These are phyloP conservation scores for Gopherus evgoodei DNA, from an alignment of 2,113 vertebrate species.

Conservation along the genomic window DNA sequence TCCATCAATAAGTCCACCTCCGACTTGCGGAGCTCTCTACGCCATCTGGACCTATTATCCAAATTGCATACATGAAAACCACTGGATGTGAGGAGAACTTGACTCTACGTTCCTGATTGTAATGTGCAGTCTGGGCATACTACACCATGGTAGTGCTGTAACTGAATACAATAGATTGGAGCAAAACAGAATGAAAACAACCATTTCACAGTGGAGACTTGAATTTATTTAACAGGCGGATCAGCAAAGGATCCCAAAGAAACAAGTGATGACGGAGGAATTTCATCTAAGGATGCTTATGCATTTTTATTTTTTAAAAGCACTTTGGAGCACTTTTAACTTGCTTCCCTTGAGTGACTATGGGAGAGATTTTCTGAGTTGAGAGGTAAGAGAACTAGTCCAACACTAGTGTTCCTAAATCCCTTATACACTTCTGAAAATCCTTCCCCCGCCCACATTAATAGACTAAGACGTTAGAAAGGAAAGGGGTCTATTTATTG, in stretches of 20 bases:
- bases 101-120: not conserved
- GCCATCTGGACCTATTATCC: not conserved
- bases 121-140: fast-evolving
- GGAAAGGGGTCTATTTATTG: not conserved
- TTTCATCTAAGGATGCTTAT: not conserved
- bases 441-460: not conserved
- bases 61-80: not conserved
- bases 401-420: not conserved
- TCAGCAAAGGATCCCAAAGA: not conserved
- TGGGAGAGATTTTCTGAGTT: not conserved
- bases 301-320: not conserved
- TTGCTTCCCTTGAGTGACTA: not conserved
- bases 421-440: not conserved
- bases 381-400: not conserved
- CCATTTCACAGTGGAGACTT: not conserved
- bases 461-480: not conserved
- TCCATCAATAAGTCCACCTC: not conserved
- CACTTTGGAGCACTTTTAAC: not conserved
- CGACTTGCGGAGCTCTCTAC: not conserved
- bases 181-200: not conserved
- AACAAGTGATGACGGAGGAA: not conserved
- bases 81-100: not conserved
- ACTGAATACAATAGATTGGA: not conserved
- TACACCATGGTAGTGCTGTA: not conserved
- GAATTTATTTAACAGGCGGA: not conserved